Evolutionary conservation across 2,888 invertebrate species (phyloP).

Genomic region (Trichopoda pennipes): DNA sequence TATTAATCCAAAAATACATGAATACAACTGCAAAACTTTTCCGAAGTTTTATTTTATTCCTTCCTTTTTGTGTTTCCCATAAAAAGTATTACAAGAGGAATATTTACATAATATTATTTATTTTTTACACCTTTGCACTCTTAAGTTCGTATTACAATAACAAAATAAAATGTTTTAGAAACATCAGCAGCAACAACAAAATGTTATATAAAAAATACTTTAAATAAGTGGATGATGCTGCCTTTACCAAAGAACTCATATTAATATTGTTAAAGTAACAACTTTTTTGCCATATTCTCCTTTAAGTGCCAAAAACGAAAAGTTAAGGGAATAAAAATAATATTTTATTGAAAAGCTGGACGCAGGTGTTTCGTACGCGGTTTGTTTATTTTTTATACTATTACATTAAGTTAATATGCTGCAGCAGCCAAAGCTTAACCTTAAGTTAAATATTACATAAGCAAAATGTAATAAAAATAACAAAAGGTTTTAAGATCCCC

Average conservation of each 20-base stretch:
- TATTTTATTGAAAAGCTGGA: slow-evolving; percentile 71
- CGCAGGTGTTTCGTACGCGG: slow-evolving; percentile 77
- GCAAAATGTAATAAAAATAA: slow-evolving; percentile 10
- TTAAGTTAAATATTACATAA: slow-evolving; percentile 24
- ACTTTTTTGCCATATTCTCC: slow-evolving; percentile 65
- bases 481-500: slow-evolving; percentile 10
- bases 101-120: slow-evolving; percentile 62
- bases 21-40: neutral
- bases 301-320: slow-evolving; percentile 23
- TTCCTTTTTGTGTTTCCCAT: slow-evolving; percentile 1
- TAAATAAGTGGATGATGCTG: slow-evolving; percentile 36
- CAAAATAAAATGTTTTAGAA: slow-evolving; percentile 42
- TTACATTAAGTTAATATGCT: slow-evolving; percentile 70
- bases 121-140: slow-evolving; percentile 61
- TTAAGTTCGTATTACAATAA: slow-evolving; percentile 31
- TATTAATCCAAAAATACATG: too few species aligned
- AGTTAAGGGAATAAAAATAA: slow-evolving; percentile 21
- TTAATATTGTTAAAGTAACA: slow-evolving; percentile 63
- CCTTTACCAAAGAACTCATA: slow-evolving; percentile 62
- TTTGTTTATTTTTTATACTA: slow-evolving; percentile 67
- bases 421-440: slow-evolving; percentile 21
- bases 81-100: slow-evolving; percentile 36
- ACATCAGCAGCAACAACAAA: slow-evolving; percentile 1
- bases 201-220: slow-evolving; percentile 2
- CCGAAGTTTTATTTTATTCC: slow-evolving; percentile 1